Percentiles rank a stretch among this genome's conserved stretches.
phyloP scores from a whole-genome alignment of 1,140 invertebrate genomes.

The Agrilus planipennis region DNA sequence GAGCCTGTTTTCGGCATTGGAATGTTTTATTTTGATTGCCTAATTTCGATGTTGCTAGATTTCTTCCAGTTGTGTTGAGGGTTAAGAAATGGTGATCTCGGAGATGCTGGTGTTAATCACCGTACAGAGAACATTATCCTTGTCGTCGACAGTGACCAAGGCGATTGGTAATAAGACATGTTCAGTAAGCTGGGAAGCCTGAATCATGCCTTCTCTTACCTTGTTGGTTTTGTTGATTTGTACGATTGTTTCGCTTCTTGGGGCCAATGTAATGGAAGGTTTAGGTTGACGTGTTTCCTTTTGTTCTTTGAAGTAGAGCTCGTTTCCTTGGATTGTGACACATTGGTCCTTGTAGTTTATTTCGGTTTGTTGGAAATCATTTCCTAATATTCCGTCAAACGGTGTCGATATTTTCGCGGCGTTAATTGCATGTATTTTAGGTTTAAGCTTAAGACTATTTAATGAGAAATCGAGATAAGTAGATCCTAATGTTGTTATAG shows the following conservation, averaged over 20 bases:
- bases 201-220: neutral
- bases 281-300: neutral
- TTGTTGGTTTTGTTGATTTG: neutral
- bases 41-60: neutral
- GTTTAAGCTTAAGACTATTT: neutral
- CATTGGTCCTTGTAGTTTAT: neutral
- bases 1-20: neutral
- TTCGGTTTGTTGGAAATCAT: neutral
- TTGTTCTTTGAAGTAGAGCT: neutral
- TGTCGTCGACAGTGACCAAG: neutral
- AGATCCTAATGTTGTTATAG: neutral
- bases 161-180: constrained; percentile 1
- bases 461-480: neutral
- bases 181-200: neutral
- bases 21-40: neutral
- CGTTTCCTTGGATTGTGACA: neutral
- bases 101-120: neutral
- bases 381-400: constrained; percentile 2
- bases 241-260: neutral
- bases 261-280: too few relatives aligned
- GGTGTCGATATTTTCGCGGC: constrained; percentile 2
- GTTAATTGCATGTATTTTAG: constrained; percentile 2
- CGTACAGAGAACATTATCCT: neutral
- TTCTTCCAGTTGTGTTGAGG: neutral
- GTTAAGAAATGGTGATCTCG: neutral